Conservation (phyloP, 2,888 invertebrate species). For the Leucophenga maculata region DNA sequence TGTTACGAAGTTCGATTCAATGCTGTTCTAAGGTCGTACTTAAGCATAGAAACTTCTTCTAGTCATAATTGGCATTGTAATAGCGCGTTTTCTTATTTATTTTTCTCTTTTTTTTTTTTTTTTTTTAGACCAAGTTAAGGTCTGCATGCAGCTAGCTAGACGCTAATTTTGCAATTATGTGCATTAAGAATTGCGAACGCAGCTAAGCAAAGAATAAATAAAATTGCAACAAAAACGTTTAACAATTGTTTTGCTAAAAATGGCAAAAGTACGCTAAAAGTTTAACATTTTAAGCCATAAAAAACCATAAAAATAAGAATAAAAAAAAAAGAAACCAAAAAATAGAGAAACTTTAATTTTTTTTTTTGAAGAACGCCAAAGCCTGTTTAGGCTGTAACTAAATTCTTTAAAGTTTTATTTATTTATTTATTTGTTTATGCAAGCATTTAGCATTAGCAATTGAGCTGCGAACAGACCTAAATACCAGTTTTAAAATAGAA, state of each 20-base stretch:
- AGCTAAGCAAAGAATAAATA: neutral
- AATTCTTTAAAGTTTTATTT: neutral
- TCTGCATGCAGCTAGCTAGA: conserved; percentile 65
- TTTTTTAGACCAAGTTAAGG: conserved; percentile 46
- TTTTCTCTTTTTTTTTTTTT: neutral
- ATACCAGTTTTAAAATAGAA: neutral
- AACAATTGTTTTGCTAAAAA: neutral
- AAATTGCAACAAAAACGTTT: neutral
- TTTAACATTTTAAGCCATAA: neutral
- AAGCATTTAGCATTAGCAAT: neutral
- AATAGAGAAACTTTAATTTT: conserved; percentile 1
- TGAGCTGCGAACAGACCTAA: neutral
- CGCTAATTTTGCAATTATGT: conserved; percentile 59
- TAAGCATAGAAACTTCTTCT: neutral
- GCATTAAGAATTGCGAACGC: neutral
- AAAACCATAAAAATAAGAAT: neutral
- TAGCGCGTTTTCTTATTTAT: neutral
- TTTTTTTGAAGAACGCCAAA: neutral
- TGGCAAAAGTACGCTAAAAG: neutral
- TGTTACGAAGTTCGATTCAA: neutral
- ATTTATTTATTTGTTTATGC: conserved; percentile 13
- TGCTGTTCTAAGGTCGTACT: neutral
- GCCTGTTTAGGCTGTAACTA: neutral
- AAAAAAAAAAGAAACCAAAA: conserved; percentile 4
- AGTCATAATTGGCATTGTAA: conserved; percentile 54